Conservation (phyloP, 2,888 invertebrate species). For the Timema cristinae region DNA sequence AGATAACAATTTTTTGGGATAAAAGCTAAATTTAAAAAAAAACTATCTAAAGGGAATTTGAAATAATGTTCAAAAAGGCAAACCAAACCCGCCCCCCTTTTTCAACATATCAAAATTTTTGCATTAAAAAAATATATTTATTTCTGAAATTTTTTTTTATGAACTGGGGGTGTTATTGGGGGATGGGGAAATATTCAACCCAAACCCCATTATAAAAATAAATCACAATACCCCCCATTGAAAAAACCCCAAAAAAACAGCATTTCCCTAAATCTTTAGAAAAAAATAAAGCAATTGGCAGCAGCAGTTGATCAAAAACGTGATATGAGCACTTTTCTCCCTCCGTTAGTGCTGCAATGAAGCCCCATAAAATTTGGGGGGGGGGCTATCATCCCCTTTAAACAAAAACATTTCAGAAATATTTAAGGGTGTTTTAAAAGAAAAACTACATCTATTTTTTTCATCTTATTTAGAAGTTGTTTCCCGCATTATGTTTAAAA, state of each 20-base stretch:
- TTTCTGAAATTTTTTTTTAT: not conserved
- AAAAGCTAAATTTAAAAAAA: too few species aligned
- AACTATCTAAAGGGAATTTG: too few species aligned
- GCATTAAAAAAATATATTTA: not conserved
- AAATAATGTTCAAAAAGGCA: not conserved
- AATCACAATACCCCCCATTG: conserved; percentile 73
- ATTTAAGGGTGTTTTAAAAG: not conserved
- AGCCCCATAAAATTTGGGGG: conserved; percentile 76
- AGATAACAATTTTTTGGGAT: too few species aligned
- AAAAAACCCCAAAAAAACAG: conserved; percentile 63
- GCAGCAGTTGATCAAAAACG: conserved; percentile 59
- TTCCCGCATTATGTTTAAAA: not conserved
- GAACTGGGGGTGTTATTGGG: too few species aligned
- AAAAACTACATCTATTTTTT: too few species aligned
- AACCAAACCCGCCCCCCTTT: not conserved
- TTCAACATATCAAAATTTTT: conserved; percentile 13
- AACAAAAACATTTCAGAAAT: too few species aligned
- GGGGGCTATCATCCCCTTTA: conserved; percentile 70
- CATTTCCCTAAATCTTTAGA: conserved; percentile 64
- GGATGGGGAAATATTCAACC: too few species aligned
- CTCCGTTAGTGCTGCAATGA: conserved; percentile 66
- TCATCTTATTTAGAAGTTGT: not conserved
- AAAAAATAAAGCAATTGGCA: conserved; percentile 59
- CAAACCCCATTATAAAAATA: conserved; percentile 31
- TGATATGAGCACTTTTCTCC: conserved; percentile 63